A percentile compares a stretch with the other conserved stretches of the same genome.
Evolutionary conservation across 2,113 vertebrate genomes (phyloP).

Genomic region (Psephotus haematonotus): DNA sequence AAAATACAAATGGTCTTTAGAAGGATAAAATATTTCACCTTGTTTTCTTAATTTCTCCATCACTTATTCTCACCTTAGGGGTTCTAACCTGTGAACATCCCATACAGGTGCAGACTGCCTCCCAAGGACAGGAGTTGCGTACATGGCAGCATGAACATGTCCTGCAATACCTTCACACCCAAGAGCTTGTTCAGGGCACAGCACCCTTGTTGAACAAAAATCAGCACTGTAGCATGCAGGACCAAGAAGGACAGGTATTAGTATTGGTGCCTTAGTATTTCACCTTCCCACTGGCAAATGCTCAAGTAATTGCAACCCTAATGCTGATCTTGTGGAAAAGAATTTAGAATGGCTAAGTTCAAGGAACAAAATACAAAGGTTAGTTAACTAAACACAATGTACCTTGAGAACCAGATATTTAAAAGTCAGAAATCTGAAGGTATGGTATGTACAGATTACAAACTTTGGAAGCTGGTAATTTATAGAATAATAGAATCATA

Average conservation of each 20-base stretch:
- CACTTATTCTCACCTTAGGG: not conserved
- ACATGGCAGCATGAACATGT: accelerated
- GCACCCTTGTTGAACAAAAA: not conserved
- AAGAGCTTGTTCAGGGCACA: not conserved
- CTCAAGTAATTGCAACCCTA: not conserved
- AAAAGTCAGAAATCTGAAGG: not conserved
- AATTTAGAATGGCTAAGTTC: not conserved
- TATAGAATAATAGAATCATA: no score
- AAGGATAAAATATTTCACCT: not conserved
- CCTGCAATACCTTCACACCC: accelerated
- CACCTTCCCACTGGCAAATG: not conserved
- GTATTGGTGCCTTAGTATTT: not conserved
- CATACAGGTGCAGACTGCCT: accelerated
- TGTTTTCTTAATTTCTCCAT: not conserved
- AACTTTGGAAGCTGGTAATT: not conserved
- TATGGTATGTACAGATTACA: not conserved
- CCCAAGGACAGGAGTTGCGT: not conserved
- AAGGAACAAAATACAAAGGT: not conserved
- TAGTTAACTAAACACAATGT: not conserved
- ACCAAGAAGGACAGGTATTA: not conserved
- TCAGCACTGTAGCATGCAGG: accelerated
- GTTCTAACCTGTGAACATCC: not conserved
- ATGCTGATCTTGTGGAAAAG: not conserved
- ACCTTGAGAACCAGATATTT: not conserved
- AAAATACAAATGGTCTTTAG: not conserved